Evolutionary conservation across 2,113 vertebrate species (phyloP).

Genomic region (Willisornis vidua): DNA sequence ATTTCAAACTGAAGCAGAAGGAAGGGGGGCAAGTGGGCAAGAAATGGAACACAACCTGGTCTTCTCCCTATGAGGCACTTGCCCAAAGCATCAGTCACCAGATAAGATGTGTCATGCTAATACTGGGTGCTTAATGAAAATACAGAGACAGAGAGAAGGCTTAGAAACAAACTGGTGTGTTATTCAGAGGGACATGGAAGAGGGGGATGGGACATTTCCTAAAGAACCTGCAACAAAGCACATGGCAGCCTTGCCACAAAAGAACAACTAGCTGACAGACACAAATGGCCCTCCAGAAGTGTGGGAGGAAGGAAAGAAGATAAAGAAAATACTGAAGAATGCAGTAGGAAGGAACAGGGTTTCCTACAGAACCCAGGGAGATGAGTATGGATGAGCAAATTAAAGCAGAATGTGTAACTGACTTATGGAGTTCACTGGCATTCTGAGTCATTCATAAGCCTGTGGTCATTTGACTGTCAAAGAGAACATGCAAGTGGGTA

Average conservation of each 20-base stretch:
- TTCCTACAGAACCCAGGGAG: conserved; percentile 27
- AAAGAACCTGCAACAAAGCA: conserved; percentile 30
- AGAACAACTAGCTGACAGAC: conserved; percentile 31
- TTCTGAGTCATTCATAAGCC: conserved; percentile 69
- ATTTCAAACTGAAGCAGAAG: neutral
- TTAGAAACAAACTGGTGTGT: neutral
- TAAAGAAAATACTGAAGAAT: conserved; percentile 50
- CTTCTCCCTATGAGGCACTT: neutral
- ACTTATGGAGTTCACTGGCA: conserved; percentile 72
- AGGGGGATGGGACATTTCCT: neutral
- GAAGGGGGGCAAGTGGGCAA: neutral
- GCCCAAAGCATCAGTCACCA: neutral
- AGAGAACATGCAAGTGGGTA: conserved; percentile 71
- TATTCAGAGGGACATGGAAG: neutral
- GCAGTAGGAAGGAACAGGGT: neutral
- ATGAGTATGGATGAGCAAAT: conserved; percentile 51
- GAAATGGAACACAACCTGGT: neutral
- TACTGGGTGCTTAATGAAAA: neutral
- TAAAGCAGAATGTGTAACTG: conserved; percentile 70
- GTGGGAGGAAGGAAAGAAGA: conserved; percentile 33
- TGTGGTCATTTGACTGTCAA: conserved; percentile 70
- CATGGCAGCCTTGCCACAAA: conserved; percentile 23
- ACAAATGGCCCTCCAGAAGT: conserved; percentile 50
- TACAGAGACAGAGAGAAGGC: neutral
- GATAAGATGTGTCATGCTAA: neutral